Base-by-base conservation (phyloP, 2,888 invertebrate species). In the Drymonia ruficornis region DNA sequence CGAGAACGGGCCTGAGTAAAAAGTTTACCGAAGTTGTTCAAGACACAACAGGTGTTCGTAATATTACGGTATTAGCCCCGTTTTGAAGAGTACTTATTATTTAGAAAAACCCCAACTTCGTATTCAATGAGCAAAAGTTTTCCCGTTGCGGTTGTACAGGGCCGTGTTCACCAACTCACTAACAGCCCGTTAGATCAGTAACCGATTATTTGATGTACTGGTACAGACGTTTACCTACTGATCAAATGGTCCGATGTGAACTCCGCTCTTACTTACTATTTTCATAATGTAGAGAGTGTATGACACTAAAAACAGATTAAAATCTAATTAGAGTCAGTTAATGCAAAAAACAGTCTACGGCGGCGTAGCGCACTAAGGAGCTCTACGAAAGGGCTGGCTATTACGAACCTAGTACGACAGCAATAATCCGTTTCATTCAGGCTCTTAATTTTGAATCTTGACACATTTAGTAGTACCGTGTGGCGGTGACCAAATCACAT, bases 41-140 rank as follows among this genome's bases (percentile, higher is more conserved):
- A 73, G 75, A 81, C 74, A 90, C 90, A 91, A 91, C 92, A 92
- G 92, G 92, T 91, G 92, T 84, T 84, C 71, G 72, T 69, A 81
- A 86, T 84, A 83, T 81, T 76, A 78, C 71, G 74, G 76, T 83
- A 83, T 83, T 83, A 86, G 81, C 74, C 76, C 68, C 74, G 75
- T 80, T 81, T 81, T 65, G 49, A 50, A 50, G 56, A 61, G 55
- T 46, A 49, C 59, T 52, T 69, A 72, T 60, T 58, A 55, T 63
- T 58, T 67, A 59, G 59, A 67, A 76, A 72, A 75, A 72, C 60
- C 63, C 51, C 65, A 72, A 69, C 65, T 76, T 74, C 63, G 59
- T 72, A 75, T 76, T 70, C 72, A 77, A 69, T 72, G 65, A 66
- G 67, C 50, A 51, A 62, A 72, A 67, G 59, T 72, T 72, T 72